These are phyloP conservation scores for Falco rusticolus DNA, from an alignment of 2,797 vertebrate species.

Conservation along the genomic window DNA sequence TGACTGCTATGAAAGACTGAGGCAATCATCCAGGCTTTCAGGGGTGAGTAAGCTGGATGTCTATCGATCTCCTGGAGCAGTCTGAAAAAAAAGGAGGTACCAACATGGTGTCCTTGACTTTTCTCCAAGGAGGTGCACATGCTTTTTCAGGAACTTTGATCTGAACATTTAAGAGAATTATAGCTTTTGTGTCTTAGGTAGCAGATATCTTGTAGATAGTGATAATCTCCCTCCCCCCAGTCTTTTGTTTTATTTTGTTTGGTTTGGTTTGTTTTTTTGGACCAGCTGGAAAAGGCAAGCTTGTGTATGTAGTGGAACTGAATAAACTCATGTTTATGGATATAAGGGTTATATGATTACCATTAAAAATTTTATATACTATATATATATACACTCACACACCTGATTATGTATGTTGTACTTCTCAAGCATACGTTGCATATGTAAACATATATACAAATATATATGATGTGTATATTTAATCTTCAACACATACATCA, in stretches of 20 bases:
- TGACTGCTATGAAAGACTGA: too few relatives aligned
- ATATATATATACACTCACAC: background rate
- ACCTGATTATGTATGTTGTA: background rate
- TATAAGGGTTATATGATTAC: background rate
- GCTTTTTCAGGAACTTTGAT: background rate
- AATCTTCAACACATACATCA: background rate
- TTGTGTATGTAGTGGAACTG: background rate
- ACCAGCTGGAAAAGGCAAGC: background rate
- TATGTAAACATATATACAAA: background rate
- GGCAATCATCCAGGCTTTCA: background rate
- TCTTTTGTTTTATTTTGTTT: background rate
- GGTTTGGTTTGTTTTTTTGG: background rate
- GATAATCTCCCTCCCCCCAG: rapidly evolving
- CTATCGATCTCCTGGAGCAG: background rate
- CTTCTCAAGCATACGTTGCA: background rate
- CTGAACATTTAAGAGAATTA: background rate
- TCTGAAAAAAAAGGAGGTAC: background rate
- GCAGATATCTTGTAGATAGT: background rate
- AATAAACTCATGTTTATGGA: background rate
- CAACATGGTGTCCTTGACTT: rapidly evolving
- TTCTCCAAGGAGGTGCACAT: background rate
- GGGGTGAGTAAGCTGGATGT: background rate
- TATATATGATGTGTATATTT: background rate
- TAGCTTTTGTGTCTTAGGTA: background rate
- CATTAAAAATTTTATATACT: rapidly evolving